Evolutionary conservation across 53 echinoderm and acorn worm genomes (phyloP), one percentile per base, ranked within the genome.

Genomic region (Mesocentrotus franciscanus): DNA sequence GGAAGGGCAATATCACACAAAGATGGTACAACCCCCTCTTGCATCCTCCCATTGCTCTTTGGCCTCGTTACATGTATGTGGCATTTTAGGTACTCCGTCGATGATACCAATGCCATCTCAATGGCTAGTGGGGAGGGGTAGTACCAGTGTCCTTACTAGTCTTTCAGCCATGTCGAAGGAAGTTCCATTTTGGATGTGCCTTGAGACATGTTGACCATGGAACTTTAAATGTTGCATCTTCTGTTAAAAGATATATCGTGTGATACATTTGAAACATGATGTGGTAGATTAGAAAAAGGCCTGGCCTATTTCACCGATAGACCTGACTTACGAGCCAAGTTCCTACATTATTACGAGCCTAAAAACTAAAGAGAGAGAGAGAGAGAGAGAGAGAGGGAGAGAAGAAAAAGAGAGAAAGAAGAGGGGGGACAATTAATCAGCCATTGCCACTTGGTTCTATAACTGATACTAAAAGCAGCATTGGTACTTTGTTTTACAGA

Each of bases 401-500:
- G 39, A 39, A 39, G 39, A 39, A 3, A 39, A 39, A 3, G 3
- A 3, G 3, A 39, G 49, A 49, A 6, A 49, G 49, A 49, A 7
- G 49, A 6, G 49, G 49, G 6, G 2, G 49, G 49, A 24, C 68
- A 24, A 68, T 68, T 24, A 0, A 18, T 24, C 68, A 24, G 68
- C 68, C 22, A 14, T 61, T 22, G 20, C 1, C 68, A 24, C 24
- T 22, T 8, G 68, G 24, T 68, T 24, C 0, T 24, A 68, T 68
- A 6, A 24, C 22, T 24, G 66, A 29, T 32, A 76, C 13, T 76
- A 12, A 1, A 3, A 30, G 76, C 33, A 76, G 11, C 4, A 30
- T 79, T 81, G 5, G 32, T 36, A 42, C 29, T 39, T 81, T 39
- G 9, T 81, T 42, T 32, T 81, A 12, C 96, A 99, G 99, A 97